Evolutionary conservation across 1,140 invertebrate species (phyloP).

Genomic region (Akabosia matsudoensis): DNA sequence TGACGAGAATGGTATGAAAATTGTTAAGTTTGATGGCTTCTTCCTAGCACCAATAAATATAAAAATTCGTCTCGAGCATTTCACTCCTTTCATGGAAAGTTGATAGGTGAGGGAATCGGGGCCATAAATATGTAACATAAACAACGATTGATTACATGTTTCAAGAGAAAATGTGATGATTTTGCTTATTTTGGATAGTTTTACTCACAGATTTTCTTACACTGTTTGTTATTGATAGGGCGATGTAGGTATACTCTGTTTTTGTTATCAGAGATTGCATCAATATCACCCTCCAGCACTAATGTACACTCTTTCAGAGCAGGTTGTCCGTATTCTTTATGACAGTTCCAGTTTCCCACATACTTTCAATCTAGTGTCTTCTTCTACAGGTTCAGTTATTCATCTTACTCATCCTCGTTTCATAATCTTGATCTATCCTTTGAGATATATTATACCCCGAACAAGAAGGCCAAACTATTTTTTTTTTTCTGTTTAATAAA

Average conservation of each 20-base stretch:
- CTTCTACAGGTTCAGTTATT: background rate
- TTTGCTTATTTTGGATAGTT: too few relatives aligned
- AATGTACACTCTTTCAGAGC: background rate
- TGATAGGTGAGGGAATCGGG: background rate
- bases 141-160: constrained; percentile 1
- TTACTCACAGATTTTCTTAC: too few relatives aligned
- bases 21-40: background rate
- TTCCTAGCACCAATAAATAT: background rate
- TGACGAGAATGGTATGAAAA: background rate
- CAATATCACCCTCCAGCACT: constrained; percentile 1
- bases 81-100: constrained; percentile 12
- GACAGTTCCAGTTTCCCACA: constrained; percentile 15
- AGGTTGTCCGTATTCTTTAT: background rate
- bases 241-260: too few relatives aligned
- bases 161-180: background rate
- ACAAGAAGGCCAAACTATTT: background rate
- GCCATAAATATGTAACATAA: background rate
- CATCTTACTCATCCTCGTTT: background rate
- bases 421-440: constrained; percentile 1
- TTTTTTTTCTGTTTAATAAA: background rate
- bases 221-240: too few relatives aligned
- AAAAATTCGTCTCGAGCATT: background rate
- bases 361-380: background rate
- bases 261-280: constrained; percentile 6
- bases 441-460: constrained; percentile 2